Evolutionary conservation across 35 echinoderm and acorn worm species (phyloP).

Genomic region (Lytechinus pictus): DNA sequence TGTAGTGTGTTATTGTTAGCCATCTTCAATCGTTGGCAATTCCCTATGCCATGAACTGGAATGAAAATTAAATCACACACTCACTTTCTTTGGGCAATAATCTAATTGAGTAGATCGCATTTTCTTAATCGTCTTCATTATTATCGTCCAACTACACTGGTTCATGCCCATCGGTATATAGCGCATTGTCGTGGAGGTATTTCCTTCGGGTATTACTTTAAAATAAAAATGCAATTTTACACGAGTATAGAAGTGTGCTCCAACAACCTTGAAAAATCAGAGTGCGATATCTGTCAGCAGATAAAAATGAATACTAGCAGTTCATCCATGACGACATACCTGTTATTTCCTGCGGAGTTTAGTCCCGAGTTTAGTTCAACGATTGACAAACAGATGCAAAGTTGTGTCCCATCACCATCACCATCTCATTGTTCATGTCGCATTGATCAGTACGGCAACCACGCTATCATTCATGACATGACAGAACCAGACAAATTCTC

Average conservation of each 20-base stretch:
- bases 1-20: conserved; percentile 78
- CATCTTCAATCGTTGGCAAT: background rate
- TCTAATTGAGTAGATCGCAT: background rate
- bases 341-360: background rate
- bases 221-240: background rate
- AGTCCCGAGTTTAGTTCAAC: background rate
- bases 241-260: background rate
- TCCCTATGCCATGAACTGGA: background rate
- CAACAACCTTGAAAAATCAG: background rate
- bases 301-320: background rate
- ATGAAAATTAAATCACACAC: background rate
- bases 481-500: background rate
- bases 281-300: background rate
- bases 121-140: background rate
- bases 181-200: background rate
- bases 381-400: background rate
- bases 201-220: background rate
- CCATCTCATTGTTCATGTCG: background rate
- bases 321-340: background rate
- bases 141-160: background rate
- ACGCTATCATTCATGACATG: too few species aligned
- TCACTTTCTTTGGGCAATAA: too few species aligned
- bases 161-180: background rate
- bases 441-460: background rate
- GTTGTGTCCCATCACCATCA: background rate